phyloP scores from a whole-genome alignment of 2,888 invertebrate genomes.

The Torymus aiolomorphi region DNA sequence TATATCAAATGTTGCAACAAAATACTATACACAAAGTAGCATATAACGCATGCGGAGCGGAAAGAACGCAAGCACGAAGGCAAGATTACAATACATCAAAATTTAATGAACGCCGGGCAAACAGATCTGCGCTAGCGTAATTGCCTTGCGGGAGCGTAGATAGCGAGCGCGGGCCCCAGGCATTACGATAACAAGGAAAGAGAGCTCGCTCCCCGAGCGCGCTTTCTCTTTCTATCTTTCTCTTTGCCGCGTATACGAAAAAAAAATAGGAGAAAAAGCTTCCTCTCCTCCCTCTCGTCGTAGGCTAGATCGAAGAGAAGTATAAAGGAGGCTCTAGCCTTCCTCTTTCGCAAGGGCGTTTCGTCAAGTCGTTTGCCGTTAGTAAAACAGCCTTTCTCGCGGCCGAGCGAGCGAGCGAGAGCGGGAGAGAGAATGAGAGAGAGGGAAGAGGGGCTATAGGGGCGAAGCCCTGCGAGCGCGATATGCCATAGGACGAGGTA shows the following conservation, averaged over 20 bases:
- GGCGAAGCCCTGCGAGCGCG: neutral
- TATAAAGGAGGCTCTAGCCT: neutral
- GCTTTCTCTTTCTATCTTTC: neutral
- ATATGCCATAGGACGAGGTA: conserved; percentile 15
- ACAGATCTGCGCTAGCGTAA: conserved; percentile 4
- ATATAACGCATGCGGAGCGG: neutral
- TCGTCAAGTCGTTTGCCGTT: conserved; percentile 50
- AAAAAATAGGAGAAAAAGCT: conserved; percentile 42
- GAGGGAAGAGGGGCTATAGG: conserved; percentile 41
- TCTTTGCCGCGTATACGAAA: conserved; percentile 48
- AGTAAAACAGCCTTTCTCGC: conserved; percentile 36
- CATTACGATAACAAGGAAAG: conserved; percentile 43
- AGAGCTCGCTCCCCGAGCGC: conserved; percentile 53
- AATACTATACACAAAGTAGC: neutral
- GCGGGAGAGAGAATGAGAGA: conserved; percentile 49
- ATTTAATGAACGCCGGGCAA: conserved; percentile 38
- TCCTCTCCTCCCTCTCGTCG: conserved; percentile 17
- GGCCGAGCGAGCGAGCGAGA: conserved; percentile 51
- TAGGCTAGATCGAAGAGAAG: conserved; percentile 11
- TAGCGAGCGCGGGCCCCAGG: neutral
- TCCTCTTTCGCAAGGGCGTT: conserved; percentile 44
- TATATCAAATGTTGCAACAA: too few relatives aligned
- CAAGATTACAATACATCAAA: conserved; percentile 50
- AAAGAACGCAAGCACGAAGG: conserved; percentile 51
- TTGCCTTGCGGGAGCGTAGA: neutral